Percentiles rank a stretch among this genome's conserved stretches.
These are phyloP conservation scores for Zaprionus lineosus DNA, from an alignment of 2,888 invertebrate genomes.

Conservation along the genomic window DNA sequence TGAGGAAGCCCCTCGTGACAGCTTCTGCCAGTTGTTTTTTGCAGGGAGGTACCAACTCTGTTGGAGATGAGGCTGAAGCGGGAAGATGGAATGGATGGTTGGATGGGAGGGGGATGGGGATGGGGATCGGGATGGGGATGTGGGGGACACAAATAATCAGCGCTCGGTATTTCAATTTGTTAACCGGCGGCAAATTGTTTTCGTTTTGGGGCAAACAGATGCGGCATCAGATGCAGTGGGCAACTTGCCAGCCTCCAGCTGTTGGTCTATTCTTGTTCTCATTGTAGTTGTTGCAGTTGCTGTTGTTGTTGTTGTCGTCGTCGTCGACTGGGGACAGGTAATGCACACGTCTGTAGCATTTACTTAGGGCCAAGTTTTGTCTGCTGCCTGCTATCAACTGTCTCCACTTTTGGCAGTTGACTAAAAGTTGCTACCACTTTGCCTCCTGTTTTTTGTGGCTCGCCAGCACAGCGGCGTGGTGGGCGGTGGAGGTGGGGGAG, in stretches of 20 bases:
- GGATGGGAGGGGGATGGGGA: neutral
- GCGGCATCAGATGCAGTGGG: slow-evolving; percentile 17
- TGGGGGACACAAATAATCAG: slow-evolving; percentile 48
- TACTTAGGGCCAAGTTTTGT: slow-evolving; percentile 56
- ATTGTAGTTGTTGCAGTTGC: slow-evolving; percentile 2
- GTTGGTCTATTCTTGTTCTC: slow-evolving; percentile 33
- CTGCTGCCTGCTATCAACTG: slow-evolving; percentile 55
- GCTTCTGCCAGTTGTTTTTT: slow-evolving; percentile 1
- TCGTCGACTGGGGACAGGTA: slow-evolving; percentile 34
- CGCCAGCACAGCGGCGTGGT: neutral
- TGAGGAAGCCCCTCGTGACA: slow-evolving; percentile 10
- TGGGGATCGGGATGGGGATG: neutral
- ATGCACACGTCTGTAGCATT: slow-evolving; percentile 53
- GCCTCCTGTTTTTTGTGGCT: slow-evolving; percentile 23
- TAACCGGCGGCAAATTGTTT: slow-evolving; percentile 68
- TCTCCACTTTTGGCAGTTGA: slow-evolving; percentile 75
- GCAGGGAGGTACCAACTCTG: neutral
- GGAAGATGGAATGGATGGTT: neutral
- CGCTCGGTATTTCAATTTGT: slow-evolving; percentile 62
- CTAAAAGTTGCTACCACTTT: slow-evolving; percentile 57
- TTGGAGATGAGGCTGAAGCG: neutral
- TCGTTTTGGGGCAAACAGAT: slow-evolving; percentile 13
- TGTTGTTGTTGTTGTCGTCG: neutral
- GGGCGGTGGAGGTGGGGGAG: neutral
- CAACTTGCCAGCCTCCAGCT: slow-evolving; percentile 35